phyloP scores from a whole-genome alignment of 2,888 invertebrate species.

The Cephonodes hylas region DNA sequence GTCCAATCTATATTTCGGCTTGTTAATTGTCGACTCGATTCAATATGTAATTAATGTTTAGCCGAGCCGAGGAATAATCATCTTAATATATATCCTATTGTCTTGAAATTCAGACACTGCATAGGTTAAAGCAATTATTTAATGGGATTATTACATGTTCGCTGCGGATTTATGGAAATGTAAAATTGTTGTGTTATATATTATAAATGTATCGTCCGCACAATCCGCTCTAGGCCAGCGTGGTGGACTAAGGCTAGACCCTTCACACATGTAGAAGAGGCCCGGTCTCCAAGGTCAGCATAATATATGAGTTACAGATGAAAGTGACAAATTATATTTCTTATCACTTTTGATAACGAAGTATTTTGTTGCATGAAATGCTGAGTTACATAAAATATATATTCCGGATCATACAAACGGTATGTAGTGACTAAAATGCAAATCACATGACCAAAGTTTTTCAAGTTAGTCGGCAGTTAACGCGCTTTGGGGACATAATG shows the following conservation, averaged over 20 bases:
- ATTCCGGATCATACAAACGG: background rate
- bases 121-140: background rate
- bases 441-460: background rate
- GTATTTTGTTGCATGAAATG: too few relatives aligned
- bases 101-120: background rate
- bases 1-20: background rate
- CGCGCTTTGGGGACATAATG: background rate
- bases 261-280: too few relatives aligned
- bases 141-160: background rate
- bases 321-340: too few relatives aligned
- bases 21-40: background rate
- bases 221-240: too few relatives aligned
- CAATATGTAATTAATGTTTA: slow-evolving; percentile 1
- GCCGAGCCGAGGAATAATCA: background rate
- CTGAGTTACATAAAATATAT: too few relatives aligned
- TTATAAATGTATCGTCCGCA: too few relatives aligned
- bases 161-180: too few relatives aligned
- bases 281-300: too few relatives aligned
- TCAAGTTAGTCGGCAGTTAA: background rate
- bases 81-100: background rate
- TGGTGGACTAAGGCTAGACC: too few relatives aligned
- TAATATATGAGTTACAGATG: too few relatives aligned
- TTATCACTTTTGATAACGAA: too few relatives aligned
- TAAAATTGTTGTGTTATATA: background rate
- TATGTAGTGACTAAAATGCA: background rate